phyloP scores from a whole-genome alignment of 2,797 vertebrate species.

The Gymnothorax reevesii region DNA sequence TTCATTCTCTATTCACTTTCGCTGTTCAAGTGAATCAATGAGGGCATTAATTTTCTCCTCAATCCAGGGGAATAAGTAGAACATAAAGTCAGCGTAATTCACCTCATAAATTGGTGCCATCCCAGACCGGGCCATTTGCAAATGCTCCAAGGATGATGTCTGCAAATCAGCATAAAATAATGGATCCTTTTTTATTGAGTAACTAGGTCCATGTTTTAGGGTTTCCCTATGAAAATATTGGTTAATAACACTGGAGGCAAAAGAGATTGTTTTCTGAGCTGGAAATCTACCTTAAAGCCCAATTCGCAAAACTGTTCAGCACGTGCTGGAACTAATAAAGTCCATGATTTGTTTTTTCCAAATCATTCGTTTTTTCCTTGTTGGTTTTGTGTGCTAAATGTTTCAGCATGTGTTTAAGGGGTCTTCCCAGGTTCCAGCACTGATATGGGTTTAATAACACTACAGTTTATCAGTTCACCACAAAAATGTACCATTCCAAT shows the following conservation, averaged over 20 bases:
- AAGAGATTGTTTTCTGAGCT: neutral
- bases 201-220: neutral
- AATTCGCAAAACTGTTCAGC: no score
- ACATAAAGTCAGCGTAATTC: conserved; percentile 6
- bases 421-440: no score
- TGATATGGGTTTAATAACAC: no score
- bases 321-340: no score
- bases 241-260: conserved; percentile 11
- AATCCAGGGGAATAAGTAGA: neutral
- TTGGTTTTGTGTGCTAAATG: no score
- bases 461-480: no score
- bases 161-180: conserved; percentile 5
- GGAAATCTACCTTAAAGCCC: neutral
- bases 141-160: conserved; percentile 14
- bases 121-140: neutral
- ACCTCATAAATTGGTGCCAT: neutral
- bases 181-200: conserved; percentile 2
- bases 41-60: neutral
- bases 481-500: no score
- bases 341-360: no score
- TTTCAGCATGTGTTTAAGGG: no score
- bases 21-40: neutral
- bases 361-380: no score
- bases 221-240: neutral
- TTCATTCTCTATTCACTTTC: neutral